phyloP scores from a whole-genome alignment of 2,797 vertebrate species.

The Enteromius trimaculatus region DNA sequence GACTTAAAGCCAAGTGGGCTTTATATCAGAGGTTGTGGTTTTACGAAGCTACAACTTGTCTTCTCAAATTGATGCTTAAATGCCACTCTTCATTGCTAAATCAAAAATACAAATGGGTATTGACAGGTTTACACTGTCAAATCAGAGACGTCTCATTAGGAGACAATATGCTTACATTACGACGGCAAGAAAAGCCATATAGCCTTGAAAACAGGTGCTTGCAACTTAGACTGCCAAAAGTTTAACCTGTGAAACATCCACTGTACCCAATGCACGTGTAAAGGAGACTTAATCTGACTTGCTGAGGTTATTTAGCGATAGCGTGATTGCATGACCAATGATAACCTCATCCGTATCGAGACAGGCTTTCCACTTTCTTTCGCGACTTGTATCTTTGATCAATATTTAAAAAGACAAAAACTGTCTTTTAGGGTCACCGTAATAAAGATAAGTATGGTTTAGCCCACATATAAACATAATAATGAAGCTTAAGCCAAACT shows the following conservation, averaged over 20 bases:
- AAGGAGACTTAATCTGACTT: neutral
- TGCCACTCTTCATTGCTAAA: constrained; percentile 41
- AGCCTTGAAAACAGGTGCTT: constrained; percentile 11
- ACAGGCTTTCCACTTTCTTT: neutral
- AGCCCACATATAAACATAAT: neutral
- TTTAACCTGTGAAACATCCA: neutral
- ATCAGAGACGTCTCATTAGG: neutral
- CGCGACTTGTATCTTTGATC: neutral
- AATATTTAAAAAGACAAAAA: neutral
- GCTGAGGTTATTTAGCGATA: neutral
- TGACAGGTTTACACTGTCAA: neutral
- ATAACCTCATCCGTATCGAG: neutral
- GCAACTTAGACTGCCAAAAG: neutral
- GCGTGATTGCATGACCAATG: neutral
- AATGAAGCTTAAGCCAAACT: constrained; percentile 11
- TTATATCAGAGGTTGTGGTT: constrained; percentile 57
- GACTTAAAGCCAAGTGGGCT: constrained; percentile 21
- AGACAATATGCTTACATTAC: neutral
- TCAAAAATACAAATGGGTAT: neutral
- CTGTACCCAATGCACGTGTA: neutral
- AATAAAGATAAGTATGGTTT: constrained; percentile 15
- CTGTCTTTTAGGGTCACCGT: neutral
- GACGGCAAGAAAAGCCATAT: neutral
- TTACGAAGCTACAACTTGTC: constrained; percentile 63
- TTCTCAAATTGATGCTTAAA: constrained; percentile 49